These are phyloP conservation scores for Halesus radiatus DNA, from an alignment of 1,140 invertebrate species.

Conservation along the genomic window DNA sequence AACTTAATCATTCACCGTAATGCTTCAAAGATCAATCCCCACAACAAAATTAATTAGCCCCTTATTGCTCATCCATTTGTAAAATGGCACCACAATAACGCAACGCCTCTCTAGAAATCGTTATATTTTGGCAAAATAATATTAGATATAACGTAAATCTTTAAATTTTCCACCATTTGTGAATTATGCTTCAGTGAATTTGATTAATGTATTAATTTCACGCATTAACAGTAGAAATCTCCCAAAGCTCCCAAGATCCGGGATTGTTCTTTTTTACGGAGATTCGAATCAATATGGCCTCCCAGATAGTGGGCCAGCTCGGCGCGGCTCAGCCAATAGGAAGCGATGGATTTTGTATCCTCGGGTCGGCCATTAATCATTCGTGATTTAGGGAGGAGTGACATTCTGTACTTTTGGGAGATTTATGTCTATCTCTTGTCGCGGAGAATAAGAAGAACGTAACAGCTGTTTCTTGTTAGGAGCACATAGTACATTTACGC, in stretches of 20 bases:
- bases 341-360: constrained; percentile 35
- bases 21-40: neutral
- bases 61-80: constrained; percentile 45
- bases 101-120: neutral
- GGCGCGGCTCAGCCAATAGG: constrained; percentile 22
- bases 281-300: constrained; percentile 46
- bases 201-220: constrained; percentile 56
- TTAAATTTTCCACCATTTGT: neutral
- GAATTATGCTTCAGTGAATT: neutral
- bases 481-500: constrained; percentile 31
- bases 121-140: neutral
- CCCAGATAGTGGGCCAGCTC: constrained; percentile 30
- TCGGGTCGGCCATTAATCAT: constrained; percentile 49
- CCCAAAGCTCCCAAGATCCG: neutral
- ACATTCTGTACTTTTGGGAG: constrained; percentile 42
- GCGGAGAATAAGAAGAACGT: constrained; percentile 19
- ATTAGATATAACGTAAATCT: too few species aligned
- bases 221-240: constrained; percentile 36
- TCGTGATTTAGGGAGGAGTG: constrained; percentile 53
- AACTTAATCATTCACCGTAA: too few species aligned
- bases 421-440: constrained; percentile 41
- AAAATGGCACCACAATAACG: constrained; percentile 39
- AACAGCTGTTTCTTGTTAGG: constrained; percentile 56
- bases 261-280: constrained; percentile 10
- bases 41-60: constrained; percentile 47